Conservation (phyloP, 2,888 invertebrate genomes). For the Diaphora mendica region DNA sequence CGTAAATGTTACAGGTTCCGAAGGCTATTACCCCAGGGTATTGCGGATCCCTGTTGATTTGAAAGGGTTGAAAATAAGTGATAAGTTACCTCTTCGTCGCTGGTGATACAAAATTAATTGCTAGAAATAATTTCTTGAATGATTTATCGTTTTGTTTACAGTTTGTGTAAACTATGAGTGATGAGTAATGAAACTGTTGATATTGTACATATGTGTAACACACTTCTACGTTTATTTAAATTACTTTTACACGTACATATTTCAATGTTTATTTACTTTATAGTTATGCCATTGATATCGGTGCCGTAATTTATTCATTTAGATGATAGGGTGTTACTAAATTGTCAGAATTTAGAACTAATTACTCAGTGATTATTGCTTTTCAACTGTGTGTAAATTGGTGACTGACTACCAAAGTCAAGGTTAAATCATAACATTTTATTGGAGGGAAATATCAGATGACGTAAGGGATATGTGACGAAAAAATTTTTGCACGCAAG, state of each 20-base stretch:
- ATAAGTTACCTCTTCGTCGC: conserved; percentile 26
- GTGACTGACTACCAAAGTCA: background rate
- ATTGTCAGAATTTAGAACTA: background rate
- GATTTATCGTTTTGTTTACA: conserved; percentile 61
- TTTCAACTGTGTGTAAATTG: background rate
- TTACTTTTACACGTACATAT: conserved; percentile 25
- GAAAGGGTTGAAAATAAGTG: conserved; percentile 40
- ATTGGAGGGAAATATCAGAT: background rate
- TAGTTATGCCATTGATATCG: background rate
- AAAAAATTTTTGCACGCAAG: background rate
- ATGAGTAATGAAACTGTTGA: conserved; percentile 38
- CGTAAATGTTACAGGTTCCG: conserved; percentile 17
- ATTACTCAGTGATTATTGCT: background rate
- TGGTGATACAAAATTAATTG: conserved; percentile 43
- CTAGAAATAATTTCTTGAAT: conserved; percentile 47
- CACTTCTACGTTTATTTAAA: conserved; percentile 13
- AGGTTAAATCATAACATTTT: background rate
- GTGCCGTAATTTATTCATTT: background rate
- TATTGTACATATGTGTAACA: conserved; percentile 14
- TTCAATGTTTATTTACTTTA: conserved; percentile 20
- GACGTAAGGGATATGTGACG: background rate
- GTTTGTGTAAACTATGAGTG: conserved; percentile 15
- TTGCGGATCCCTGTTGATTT: conserved; percentile 20
- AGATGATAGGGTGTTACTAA: background rate
- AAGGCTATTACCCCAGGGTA: conserved; percentile 28